Evolutionary conservation across 2,888 invertebrate species (phyloP).

Genomic region (Rotaria macrura): DNA sequence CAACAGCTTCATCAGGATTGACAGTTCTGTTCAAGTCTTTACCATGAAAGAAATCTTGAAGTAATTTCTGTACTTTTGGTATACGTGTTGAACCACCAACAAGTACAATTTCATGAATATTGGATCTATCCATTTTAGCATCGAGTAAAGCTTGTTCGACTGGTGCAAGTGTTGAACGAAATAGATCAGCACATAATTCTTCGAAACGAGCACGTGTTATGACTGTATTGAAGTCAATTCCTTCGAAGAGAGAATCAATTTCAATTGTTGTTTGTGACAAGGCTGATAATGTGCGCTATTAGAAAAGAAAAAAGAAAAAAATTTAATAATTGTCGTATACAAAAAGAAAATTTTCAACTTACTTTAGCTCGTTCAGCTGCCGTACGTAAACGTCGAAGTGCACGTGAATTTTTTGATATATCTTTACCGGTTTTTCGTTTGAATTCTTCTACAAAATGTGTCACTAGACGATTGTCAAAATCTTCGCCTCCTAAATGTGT

Average conservation of each 20-base stretch:
- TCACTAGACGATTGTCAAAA: too few relatives aligned
- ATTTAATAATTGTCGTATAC: not conserved
- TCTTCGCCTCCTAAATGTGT: slow-evolving; percentile 83
- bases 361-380: slow-evolving; percentile 64
- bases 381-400: slow-evolving; percentile 76
- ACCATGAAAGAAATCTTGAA: slow-evolving; percentile 59
- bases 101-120: slow-evolving; percentile 64
- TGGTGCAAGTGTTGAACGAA: slow-evolving; percentile 87
- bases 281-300: slow-evolving; percentile 54
- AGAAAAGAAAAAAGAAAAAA: not conserved
- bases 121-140: slow-evolving; percentile 76
- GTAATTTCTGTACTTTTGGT: slow-evolving; percentile 87
- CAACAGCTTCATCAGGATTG: slow-evolving; percentile 51
- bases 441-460: slow-evolving; percentile 48
- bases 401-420: slow-evolving; percentile 64
- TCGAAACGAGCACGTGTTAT: slow-evolving; percentile 92
- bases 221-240: slow-evolving; percentile 86
- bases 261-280: slow-evolving; percentile 61
- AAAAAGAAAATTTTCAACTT: not conserved
- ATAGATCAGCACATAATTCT: slow-evolving; percentile 85
- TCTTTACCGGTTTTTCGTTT: slow-evolving; percentile 50
- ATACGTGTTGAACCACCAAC: too few relatives aligned
- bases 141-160: slow-evolving; percentile 89
- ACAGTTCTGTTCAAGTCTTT: slow-evolving; percentile 50
- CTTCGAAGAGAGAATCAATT: slow-evolving; percentile 85